Conservation (phyloP, 2,113 vertebrate genomes). For the Sialia sialis region DNA sequence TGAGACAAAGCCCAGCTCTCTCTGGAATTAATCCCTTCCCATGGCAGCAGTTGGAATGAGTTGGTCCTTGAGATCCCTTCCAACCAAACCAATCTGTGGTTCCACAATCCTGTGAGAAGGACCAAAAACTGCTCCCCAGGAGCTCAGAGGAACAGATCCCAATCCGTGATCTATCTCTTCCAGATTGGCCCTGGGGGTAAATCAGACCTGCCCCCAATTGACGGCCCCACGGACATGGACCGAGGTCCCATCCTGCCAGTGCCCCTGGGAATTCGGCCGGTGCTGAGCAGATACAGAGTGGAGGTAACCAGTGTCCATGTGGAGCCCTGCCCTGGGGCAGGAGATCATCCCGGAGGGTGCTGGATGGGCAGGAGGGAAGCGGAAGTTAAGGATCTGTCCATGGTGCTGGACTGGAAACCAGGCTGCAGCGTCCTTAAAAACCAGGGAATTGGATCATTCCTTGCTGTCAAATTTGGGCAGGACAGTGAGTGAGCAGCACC, state of each 20-base stretch:
- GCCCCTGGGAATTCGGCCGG: neutral
- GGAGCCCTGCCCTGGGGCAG: neutral
- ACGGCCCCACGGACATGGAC: neutral
- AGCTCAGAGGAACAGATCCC: neutral
- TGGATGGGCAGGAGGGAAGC: neutral
- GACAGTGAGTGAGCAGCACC: rapidly evolving
- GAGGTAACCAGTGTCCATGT: neutral
- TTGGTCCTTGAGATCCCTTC: neutral
- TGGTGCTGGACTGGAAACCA: rapidly evolving
- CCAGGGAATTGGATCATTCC: neutral
- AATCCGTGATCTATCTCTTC: neutral
- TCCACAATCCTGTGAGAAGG: neutral
- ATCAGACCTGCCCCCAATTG: neutral
- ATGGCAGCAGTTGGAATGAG: neutral
- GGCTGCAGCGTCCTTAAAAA: neutral
- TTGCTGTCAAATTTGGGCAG: neutral
- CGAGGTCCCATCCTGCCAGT: neutral
- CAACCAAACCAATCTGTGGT: rapidly evolving
- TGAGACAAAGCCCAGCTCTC: neutral
- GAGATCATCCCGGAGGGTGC: neutral
- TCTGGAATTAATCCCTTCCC: neutral
- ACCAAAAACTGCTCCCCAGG: neutral
- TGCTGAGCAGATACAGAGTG: neutral
- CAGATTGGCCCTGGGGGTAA: neutral
- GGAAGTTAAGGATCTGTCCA: neutral